Base-by-base conservation (phyloP, 2,113 vertebrate species). In the Mobula birostris region DNA sequence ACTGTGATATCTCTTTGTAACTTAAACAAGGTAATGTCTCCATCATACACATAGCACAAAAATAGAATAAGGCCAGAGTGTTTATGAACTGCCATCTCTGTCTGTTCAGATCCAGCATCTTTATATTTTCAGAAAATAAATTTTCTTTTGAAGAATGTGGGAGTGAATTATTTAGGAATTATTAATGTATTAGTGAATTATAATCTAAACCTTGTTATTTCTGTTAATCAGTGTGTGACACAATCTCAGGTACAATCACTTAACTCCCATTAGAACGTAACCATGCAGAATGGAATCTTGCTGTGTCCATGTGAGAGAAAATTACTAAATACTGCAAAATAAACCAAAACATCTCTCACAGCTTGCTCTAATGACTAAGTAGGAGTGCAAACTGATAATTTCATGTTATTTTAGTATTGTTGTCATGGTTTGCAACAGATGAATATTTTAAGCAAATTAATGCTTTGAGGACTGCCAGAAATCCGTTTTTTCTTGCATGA, bases 361-460 rank as follows among this genome's bases (percentile, higher is more conserved):
- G 56, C 27, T 11, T n/a, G 0, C 56, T 29, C 56, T 5, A 87
- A 87, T 61, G 24, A 14, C 24, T 12, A 87, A n/a, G 56, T 87
- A 8, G 58, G 48, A 61, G 21, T n/a, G 58, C 32, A 9, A 68
- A 63, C 29, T 91, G 88, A 90, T 90, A 8, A 6, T 70, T 92
- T 7, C 48, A 48, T 48, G 48, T 40, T 27, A 92, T 92, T 92
- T 68, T n/a, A 72, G 66, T 2, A 70, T 40, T 72, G 19, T 63
- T 68, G n/a, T 72, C n/a, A 21, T 48, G 15, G 63, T 92, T 70
- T 68, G 66, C 68, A 40, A 66, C n/a, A 19, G 21, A n/a, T 91
- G 88, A 70, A 91, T 91, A 66, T 70, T 68, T 92, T 40, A 63
- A 92, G 68, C 88, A 92, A 70, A 92, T 92, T 40, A 92, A 14